phyloP scores from a whole-genome alignment of 92 coral and sea anemone genomes.

The Parazoanthus darwini region DNA sequence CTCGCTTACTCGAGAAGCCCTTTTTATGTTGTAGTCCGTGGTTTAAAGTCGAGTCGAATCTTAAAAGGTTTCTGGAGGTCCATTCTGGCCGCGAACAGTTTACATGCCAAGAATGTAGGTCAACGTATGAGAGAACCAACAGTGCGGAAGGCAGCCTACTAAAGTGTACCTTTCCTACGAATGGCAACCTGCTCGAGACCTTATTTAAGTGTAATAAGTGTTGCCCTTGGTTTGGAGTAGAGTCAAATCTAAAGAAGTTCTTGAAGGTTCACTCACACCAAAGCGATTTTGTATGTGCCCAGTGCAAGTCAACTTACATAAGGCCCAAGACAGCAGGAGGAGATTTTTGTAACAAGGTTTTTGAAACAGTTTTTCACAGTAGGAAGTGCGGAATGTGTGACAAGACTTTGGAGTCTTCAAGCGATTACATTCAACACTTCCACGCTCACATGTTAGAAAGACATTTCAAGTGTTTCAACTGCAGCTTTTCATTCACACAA shows the following conservation, averaged over 20 bases:
- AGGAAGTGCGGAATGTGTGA: neutral
- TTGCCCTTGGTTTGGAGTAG: constrained; percentile 4
- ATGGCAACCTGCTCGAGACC: neutral
- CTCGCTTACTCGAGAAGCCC: neutral
- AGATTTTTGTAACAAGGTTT: neutral
- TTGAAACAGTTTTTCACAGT: neutral
- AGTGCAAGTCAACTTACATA: neutral
- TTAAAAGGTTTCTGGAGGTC: constrained; percentile 1
- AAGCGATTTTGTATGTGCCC: neutral
- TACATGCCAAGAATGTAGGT: neutral
- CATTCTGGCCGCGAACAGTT: constrained; percentile 2
- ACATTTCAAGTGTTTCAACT: constrained; percentile 12
- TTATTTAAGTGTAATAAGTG: neutral
- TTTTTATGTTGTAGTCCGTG: neutral
- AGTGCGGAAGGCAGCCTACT: neutral
- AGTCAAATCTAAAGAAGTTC: neutral
- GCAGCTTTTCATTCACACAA: constrained; percentile 9
- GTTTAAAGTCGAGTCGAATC: constrained; percentile 6
- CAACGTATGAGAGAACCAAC: constrained; percentile 3
- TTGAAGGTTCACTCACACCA: neutral
- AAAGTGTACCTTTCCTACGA: neutral
- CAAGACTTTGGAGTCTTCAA: neutral
- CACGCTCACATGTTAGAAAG: constrained; percentile 28
- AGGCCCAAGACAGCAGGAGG: neutral
- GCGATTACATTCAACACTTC: constrained; percentile 1